A percentile compares a stretch with the other conserved stretches of the same genome.
phyloP scores from a whole-genome alignment of 37 sponge, comb jelly and placozoan genomes.

The Oopsacas minuta region DNA sequence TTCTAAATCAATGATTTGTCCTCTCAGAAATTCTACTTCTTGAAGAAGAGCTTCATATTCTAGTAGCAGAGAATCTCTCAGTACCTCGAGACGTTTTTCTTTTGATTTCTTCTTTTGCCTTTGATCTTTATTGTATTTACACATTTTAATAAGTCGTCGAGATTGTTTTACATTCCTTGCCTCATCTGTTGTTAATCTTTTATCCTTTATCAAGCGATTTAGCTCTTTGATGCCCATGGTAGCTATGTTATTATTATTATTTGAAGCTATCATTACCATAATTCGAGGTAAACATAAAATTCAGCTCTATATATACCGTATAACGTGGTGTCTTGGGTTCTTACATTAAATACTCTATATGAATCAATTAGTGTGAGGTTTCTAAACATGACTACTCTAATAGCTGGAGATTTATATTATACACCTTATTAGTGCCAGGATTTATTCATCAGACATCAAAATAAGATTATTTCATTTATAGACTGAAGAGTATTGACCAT shows the following conservation, averaged over 20 bases:
- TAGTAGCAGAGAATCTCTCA: not conserved
- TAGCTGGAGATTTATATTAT: too few species aligned
- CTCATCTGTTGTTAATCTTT: not conserved
- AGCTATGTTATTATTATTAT: not conserved
- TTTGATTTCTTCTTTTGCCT: not conserved
- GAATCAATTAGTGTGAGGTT: too few species aligned
- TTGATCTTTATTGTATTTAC: slow-evolving; percentile 8
- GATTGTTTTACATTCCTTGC: not conserved
- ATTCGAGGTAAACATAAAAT: too few species aligned
- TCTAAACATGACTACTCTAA: too few species aligned
- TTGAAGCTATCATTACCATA: too few species aligned
- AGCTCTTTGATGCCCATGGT: not conserved
- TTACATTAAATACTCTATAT: too few species aligned
- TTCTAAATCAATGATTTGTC: not conserved
- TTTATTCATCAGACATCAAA: too few species aligned
- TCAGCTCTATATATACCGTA: too few species aligned
- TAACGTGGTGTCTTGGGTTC: too few species aligned
- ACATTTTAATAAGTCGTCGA: not conserved
- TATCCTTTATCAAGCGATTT: not conserved
- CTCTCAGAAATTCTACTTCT: not conserved
- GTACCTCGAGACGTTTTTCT: not conserved
- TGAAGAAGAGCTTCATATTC: not conserved
- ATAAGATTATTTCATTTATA: too few species aligned
- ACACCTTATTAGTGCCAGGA: too few species aligned
- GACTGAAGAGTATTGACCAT: too few species aligned